These are phyloP conservation scores for Taeniopygia guttata DNA, from an alignment of 2,797 vertebrate genomes.

Conservation along the genomic window DNA sequence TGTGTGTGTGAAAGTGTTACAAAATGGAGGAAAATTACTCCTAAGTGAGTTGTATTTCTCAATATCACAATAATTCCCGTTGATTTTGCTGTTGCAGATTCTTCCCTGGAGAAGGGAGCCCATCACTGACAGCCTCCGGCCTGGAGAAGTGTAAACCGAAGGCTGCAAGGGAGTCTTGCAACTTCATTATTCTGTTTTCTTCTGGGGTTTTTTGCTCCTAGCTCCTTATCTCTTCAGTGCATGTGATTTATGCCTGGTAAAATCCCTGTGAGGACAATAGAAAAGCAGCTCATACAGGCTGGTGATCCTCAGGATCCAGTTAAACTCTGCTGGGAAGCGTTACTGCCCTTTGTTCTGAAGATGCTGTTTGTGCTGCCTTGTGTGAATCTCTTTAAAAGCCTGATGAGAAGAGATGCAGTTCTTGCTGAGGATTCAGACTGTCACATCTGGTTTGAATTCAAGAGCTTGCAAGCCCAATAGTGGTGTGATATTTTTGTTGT, in stretches of 20 bases:
- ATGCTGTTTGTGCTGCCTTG: not conserved
- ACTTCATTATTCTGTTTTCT: not conserved
- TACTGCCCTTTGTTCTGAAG: conserved; percentile 26
- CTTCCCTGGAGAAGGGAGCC: conserved; percentile 28
- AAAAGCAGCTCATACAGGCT: not conserved
- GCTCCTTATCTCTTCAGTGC: not conserved
- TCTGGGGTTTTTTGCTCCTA: not conserved
- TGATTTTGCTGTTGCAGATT: conserved; percentile 35
- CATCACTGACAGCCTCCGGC: not conserved
- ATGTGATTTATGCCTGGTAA: not conserved
- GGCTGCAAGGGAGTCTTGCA: not conserved
- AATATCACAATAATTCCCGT: not conserved
- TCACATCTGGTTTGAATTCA: conserved; percentile 26
- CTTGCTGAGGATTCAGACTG: not conserved
- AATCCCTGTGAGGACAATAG: not conserved
- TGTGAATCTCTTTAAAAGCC: not conserved
- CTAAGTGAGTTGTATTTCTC: not conserved
- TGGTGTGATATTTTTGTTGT: not conserved
- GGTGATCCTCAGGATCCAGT: not conserved
- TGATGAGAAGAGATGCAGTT: not conserved
- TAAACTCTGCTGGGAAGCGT: not conserved
- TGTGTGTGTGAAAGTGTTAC: not conserved
- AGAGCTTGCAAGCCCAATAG: not conserved
- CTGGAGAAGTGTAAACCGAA: not conserved
- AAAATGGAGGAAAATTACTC: not conserved